Conservation (phyloP, 2,113 vertebrate species). For the Todiramphus chloris region DNA sequence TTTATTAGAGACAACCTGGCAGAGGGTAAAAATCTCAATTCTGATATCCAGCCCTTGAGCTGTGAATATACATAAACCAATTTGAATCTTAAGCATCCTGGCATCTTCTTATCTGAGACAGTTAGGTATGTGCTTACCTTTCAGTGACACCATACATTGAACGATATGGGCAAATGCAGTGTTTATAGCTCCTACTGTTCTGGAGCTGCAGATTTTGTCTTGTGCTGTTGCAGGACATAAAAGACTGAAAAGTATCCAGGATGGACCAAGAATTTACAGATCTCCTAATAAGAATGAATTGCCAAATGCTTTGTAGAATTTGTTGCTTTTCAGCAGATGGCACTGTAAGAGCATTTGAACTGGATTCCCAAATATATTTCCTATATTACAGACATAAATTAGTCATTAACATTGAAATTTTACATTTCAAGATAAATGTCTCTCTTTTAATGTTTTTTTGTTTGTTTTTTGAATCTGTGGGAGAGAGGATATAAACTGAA, state of each 20-base stretch:
- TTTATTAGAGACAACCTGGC: neutral
- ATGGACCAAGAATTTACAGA: neutral
- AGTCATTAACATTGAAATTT: neutral
- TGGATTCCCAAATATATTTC: neutral
- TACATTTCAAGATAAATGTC: neutral
- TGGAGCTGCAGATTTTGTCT: neutral
- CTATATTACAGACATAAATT: neutral
- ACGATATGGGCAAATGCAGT: neutral
- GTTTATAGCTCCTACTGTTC: neutral
- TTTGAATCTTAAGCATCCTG: neutral
- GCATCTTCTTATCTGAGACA: neutral
- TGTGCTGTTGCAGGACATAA: neutral
- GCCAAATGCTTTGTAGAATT: neutral
- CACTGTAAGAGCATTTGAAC: slow-evolving; percentile 34
- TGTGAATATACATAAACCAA: neutral
- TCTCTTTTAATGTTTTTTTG: neutral
- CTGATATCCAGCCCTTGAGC: neutral
- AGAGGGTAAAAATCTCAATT: neutral
- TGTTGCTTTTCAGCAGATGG: slow-evolving; percentile 49
- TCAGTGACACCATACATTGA: neutral
- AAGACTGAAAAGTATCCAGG: neutral
- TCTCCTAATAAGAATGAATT: neutral
- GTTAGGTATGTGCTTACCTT: neutral
- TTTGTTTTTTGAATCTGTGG: neutral
- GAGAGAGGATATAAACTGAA: neutral